Conservation (phyloP, 1,140 invertebrate genomes). For the Drosophila quadrilineata region DNA sequence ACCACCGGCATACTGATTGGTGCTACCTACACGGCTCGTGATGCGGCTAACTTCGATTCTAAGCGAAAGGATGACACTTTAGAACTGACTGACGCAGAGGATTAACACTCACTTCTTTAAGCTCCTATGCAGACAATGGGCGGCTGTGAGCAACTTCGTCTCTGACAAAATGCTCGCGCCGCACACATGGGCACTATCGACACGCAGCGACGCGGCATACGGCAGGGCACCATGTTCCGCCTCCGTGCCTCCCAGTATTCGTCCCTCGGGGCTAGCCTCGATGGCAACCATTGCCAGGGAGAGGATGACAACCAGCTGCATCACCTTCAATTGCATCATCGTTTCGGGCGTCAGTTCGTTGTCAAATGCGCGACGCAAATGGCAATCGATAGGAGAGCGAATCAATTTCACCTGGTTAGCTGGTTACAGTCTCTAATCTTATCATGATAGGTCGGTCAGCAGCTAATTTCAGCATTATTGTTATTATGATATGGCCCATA, state of each 20-base stretch:
- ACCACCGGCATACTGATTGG: constrained; percentile 72
- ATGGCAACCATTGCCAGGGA: not conserved
- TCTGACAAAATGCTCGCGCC: constrained; percentile 50
- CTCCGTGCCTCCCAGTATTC: constrained; percentile 67
- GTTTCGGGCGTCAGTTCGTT: constrained; percentile 6
- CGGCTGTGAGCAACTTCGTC: constrained; percentile 56
- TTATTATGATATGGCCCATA: constrained; percentile 33
- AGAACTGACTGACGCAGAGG: not conserved
- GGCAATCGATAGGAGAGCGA: constrained; percentile 8
- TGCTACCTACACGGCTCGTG: constrained; percentile 64
- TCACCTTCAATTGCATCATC: not conserved
- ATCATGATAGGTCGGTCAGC: constrained; percentile 24
- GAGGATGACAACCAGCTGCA: constrained; percentile 6
- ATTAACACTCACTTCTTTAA: constrained; percentile 47
- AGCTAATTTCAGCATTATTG: constrained; percentile 44
- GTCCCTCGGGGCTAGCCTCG: not conserved
- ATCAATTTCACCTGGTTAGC: constrained; percentile 19
- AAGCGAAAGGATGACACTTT: not conserved
- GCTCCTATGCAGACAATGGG: constrained; percentile 60
- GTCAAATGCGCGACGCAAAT: constrained; percentile 33
- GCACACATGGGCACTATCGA: constrained; percentile 67
- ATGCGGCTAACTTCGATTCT: constrained; percentile 47
- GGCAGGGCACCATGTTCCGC: constrained; percentile 42
- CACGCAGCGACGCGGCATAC: constrained; percentile 54
- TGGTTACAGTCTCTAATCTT: constrained; percentile 47